Conservation (phyloP, 2,888 invertebrate genomes). For the Drosophila monieri region DNA sequence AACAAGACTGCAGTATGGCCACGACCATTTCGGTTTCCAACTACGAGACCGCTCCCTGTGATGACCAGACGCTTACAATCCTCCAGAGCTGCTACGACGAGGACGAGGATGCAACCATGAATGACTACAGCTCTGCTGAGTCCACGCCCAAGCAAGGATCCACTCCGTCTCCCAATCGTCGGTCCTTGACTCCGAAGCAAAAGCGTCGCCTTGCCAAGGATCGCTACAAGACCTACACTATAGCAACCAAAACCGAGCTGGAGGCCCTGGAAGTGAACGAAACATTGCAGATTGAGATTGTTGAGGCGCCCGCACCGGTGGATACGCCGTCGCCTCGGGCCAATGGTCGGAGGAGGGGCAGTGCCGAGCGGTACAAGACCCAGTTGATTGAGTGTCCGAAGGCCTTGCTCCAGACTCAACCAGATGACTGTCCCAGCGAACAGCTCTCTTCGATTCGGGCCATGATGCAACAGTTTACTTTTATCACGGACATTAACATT, state of each 20-base stretch:
- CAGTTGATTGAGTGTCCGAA: slow-evolving; percentile 85
- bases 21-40: slow-evolving; percentile 83
- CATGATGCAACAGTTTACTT: slow-evolving; percentile 81
- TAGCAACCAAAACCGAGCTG: slow-evolving; percentile 85
- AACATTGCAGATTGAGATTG: slow-evolving; percentile 81
- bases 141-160: slow-evolving; percentile 89
- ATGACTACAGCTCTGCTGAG: slow-evolving; percentile 89
- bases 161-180: slow-evolving; percentile 70
- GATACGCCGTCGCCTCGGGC: slow-evolving; percentile 50
- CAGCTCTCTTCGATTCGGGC: slow-evolving; percentile 78
- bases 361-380: slow-evolving; percentile 89
- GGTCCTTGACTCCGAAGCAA: slow-evolving; percentile 89
- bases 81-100: slow-evolving; percentile 85
- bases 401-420: slow-evolving; percentile 40
- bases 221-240: slow-evolving; percentile 92
- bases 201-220: slow-evolving; percentile 90
- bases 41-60: slow-evolving; percentile 85
- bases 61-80: slow-evolving; percentile 86
- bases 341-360: slow-evolving; percentile 65
- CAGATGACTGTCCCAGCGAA: slow-evolving; percentile 62
- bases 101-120: slow-evolving; percentile 84
- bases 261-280: slow-evolving; percentile 72
- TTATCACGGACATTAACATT: slow-evolving; percentile 81
- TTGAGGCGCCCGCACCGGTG: slow-evolving; percentile 83
- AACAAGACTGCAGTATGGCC: slow-evolving; percentile 83